phyloP scores from a whole-genome alignment of 2,797 vertebrate species.

The Pteropus rufus region DNA sequence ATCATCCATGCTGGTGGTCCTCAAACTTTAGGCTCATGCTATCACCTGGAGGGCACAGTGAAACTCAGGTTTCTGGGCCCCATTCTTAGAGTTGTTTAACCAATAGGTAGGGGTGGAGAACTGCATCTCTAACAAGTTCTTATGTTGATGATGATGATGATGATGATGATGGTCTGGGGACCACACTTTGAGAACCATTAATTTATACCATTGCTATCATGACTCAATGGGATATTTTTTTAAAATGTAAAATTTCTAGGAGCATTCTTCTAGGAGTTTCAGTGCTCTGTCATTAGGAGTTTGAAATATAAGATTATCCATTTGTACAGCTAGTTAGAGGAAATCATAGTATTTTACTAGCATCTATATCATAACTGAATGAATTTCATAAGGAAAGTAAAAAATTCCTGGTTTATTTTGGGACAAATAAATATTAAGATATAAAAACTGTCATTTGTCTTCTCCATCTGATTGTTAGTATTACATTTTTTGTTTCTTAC shows the following conservation, averaged over 20 bases:
- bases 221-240: neutral
- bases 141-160: neutral
- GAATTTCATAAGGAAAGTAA: neutral
- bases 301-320: no score
- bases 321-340: no score
- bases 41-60: neutral
- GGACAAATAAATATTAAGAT: neutral
- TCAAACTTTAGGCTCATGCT: neutral
- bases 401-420: neutral
- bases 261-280: no score
- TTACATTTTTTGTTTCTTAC: neutral
- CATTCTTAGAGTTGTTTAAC: neutral
- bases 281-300: no score
- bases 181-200: neutral
- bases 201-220: neutral
- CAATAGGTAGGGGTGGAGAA: neutral
- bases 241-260: neutral
- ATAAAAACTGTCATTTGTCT: neutral
- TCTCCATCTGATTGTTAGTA: neutral
- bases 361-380: neutral
- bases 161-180: neutral
- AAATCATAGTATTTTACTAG: no score
- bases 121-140: neutral
- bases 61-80: neutral
- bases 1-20: neutral